Conservation (phyloP, 1,140 invertebrate species). For the Temnothorax curvispinosus region DNA sequence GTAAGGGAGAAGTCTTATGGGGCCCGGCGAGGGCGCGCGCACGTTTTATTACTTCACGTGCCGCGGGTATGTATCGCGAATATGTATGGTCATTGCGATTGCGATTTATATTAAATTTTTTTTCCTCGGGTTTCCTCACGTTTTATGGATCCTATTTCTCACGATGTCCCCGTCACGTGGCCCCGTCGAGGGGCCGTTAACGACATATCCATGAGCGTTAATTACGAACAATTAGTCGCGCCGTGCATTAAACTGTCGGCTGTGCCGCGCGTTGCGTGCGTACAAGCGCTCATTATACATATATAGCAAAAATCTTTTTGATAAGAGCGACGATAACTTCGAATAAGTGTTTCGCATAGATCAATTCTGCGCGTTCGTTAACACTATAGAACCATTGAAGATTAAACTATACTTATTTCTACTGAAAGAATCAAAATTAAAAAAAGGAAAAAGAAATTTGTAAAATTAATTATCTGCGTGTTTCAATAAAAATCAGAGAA, state of each 20-base stretch:
- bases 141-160: slow-evolving; percentile 5
- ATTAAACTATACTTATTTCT: too few relatives aligned
- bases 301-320: neutral
- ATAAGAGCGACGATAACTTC: neutral
- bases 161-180: neutral
- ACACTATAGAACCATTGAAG: too few relatives aligned
- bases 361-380: neutral
- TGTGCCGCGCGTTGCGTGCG: neutral
- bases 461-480: too few relatives aligned
- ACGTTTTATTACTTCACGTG: slow-evolving; percentile 61
- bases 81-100: slow-evolving; percentile 29
- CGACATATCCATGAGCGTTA: neutral
- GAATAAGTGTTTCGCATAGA: neutral
- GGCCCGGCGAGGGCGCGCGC: neutral
- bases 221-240: slow-evolving; percentile 28
- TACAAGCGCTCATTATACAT: neutral
- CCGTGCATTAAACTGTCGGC: neutral
- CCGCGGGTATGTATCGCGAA: neutral
- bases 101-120: slow-evolving; percentile 30
- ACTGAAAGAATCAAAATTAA: too few relatives aligned
- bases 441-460: too few relatives aligned
- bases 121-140: neutral
- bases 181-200: neutral
- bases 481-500: too few relatives aligned
- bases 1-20: neutral